Base-by-base conservation (phyloP, 2,797 vertebrate genomes). In the Chelidonichthys spinosus region DNA sequence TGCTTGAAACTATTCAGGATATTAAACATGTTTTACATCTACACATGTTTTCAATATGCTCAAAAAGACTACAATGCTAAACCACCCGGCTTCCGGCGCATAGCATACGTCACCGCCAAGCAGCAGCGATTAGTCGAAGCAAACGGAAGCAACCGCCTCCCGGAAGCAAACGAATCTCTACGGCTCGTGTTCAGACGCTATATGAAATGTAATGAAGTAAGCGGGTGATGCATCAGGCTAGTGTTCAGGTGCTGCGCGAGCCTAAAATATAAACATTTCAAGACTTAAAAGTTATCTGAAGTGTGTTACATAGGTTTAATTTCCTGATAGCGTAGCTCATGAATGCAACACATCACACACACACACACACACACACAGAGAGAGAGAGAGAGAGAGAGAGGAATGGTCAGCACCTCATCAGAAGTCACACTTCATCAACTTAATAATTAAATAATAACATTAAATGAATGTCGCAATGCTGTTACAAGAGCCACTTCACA, bases 361-460 rank as follows among this genome's bases (percentile, higher is more conserved):
- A 47, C 17, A 33, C 9, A 11, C 18, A 17, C 32, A 50, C 18
- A 33, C 49, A 54, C 18, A 36, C 25, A 25, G 35, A 74, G 6
- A 35, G 10, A 35, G 53, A n/a, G n/a, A n/a, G n/a, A n/a, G n/a
- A n/a, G n/a, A n/a, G 47, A 72, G 76, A 78, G 75, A 67, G 50
- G 11, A 11, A 71, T 78, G 76, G 68, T 74, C 70, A 78, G 79
- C 49, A 60, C 72, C 50, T 79, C 61, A 70, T 78, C 66, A 66
- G 55, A 63, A 61, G 11, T 50, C 59, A 59, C 59, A 67, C 55
- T 76, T 69, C 43, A 81, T 13, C 36, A 33, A 72, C 37, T 55
- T 74, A 25, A 25, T 64, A 60, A 67, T 74, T n/a, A 73, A 81
- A 66, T 73, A 58, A 76, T 77, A 71, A 67, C 49, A 53, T 55